A percentile compares a stretch with the other conserved stretches of the same genome.
Evolutionary conservation across 2,113 vertebrate species (phyloP).

Genomic region (Bubo blakistoni): DNA sequence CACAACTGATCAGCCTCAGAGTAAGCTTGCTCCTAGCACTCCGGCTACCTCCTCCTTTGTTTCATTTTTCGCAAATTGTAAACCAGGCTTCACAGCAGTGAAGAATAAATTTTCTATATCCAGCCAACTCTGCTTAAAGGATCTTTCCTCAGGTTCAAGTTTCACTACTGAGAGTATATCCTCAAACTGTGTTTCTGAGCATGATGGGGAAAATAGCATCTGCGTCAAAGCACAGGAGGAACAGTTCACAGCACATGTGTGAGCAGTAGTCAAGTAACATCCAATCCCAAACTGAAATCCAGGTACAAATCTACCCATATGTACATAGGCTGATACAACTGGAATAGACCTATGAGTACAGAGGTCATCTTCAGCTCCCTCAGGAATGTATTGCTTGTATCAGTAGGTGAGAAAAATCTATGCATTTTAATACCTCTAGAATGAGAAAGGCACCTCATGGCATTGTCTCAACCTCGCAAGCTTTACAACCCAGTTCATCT

Average conservation of each 20-base stretch:
- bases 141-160: neutral
- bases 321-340: neutral
- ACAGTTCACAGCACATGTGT: neutral
- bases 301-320: neutral
- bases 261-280: neutral
- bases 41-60: neutral
- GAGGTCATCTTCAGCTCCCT: neutral
- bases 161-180: neutral
- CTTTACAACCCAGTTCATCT: neutral
- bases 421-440: neutral
- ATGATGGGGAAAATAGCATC: neutral
- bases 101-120: neutral
- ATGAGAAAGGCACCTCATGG: neutral
- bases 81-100: neutral
- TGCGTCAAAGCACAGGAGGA: fast-evolving
- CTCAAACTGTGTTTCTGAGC: neutral
- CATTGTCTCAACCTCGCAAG: neutral
- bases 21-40: neutral
- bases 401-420: neutral
- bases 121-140: neutral
- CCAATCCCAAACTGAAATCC: neutral
- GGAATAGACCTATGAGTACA: neutral
- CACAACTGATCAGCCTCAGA: neutral
- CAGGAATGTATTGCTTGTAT: neutral
- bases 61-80: neutral